Evolutionary conservation across 2,888 invertebrate species (phyloP), one percentile per base, ranked within the genome.

Genomic region (Drosophila incognita): DNA sequence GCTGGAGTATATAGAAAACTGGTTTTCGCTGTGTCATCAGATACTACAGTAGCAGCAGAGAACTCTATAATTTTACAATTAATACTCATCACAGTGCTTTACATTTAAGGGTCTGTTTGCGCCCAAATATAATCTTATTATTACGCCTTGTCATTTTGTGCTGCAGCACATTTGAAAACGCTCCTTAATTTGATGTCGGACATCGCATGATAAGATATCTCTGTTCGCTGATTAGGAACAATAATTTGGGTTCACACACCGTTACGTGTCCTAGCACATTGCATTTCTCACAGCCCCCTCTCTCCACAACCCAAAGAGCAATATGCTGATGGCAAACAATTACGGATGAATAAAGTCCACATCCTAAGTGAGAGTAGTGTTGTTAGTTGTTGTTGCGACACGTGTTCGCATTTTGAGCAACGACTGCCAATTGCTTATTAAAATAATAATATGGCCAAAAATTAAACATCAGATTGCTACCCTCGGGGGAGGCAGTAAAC

Each of bases 381-480:
- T n/a, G 27, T 83, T 74, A 52, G 58, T 60, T 52, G 49, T 29
- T 64, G 58, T 54, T 69, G 51, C 40, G 79, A 67, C 90, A 89
- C 89, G 89, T 90, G 85, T 68, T 81, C 74, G 73, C 72, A 89
- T 82, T 90, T 86, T 66, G 57, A 69, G 82, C 56, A 73, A 68
- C 60, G 71, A 56, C 60, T 69, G 69, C 52, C 66, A 77, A 77
- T 74, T 76, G 79, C 79, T 77, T 87, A 84, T 89, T 87, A 87
- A 77, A 87, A 87, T 87, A 87, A 87, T 89, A 79, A 89, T 74
- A 88, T 69, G 81, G 65, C 78, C 69, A 76, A 69, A 75, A 81
- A 82, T 78, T 74, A 83, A 73, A 83, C 80, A 77, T 72, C 82
- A 70, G 68, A 71, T 74, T 69, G 75, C 82, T 65, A 70, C 67